Percentiles rank a stretch among this genome's conserved stretches.
Conservation (phyloP, 2,797 vertebrate genomes). For the Rhyacichthys aspro region DNA sequence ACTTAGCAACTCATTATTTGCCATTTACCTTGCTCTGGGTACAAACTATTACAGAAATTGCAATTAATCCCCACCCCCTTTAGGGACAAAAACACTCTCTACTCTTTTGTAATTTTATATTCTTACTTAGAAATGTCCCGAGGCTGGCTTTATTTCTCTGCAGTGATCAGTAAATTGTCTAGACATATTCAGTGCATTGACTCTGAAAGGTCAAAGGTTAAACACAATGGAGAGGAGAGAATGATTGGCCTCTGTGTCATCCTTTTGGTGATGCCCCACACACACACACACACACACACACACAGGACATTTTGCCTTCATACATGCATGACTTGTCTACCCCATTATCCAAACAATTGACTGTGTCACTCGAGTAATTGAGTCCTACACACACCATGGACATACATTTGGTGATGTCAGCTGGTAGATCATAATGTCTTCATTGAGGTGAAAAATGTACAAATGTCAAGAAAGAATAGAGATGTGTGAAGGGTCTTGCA, state of each 20-base stretch:
- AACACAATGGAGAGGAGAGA: constrained; percentile 70
- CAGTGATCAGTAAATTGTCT: constrained; percentile 62
- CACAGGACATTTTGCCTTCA: constrained; percentile 35
- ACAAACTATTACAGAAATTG: constrained; percentile 10
- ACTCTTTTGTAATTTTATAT: constrained; percentile 24
- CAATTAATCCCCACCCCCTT: not conserved
- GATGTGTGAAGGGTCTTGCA: no score
- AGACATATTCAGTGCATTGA: constrained; percentile 69
- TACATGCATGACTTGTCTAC: constrained; percentile 66
- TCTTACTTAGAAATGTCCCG: constrained; percentile 45
- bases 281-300: constrained; percentile 22
- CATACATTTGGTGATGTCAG: constrained; percentile 24
- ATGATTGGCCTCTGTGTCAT: constrained; percentile 68
- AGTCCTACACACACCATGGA: constrained; percentile 34
- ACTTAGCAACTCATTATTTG: no score
- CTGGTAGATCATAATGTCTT: constrained; percentile 34
- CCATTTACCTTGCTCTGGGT: not conserved
- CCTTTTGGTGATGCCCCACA: constrained; percentile 46
- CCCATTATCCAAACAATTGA: constrained; percentile 66
- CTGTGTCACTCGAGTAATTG: constrained; percentile 57
- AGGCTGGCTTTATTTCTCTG: constrained; percentile 35
- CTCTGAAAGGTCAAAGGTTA: constrained; percentile 70
- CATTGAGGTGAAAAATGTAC: constrained; percentile 16
- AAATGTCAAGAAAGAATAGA: no score
- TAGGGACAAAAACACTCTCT: constrained; percentile 11